Percentiles rank a stretch among this genome's conserved stretches.
phyloP scores from a whole-genome alignment of 2,113 vertebrate species.

The Manacus vitellinus region DNA sequence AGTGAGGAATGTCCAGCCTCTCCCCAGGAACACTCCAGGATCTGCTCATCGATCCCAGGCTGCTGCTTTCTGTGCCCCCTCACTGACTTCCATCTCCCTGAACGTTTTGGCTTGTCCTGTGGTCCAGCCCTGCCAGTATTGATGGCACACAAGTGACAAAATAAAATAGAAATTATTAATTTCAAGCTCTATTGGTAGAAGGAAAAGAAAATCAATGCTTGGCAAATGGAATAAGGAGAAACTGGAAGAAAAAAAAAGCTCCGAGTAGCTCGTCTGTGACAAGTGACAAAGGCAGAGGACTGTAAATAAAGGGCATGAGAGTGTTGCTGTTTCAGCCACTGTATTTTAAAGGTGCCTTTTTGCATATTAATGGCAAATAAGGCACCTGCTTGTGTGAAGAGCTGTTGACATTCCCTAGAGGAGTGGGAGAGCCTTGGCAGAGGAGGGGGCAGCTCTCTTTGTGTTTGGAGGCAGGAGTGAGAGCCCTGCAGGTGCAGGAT shows the following conservation, averaged over 20 bases:
- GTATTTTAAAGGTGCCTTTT: not conserved
- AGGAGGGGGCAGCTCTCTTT: not conserved
- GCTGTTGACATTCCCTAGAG: not conserved
- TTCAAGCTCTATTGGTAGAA: conserved; percentile 52
- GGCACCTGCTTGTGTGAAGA: not conserved
- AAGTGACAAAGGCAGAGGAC: not conserved
- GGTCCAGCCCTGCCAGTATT: not conserved
- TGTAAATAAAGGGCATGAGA: not conserved
- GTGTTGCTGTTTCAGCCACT: not conserved
- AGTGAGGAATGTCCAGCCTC: not conserved
- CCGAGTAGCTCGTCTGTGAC: not conserved
- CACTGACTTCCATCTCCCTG: not conserved
- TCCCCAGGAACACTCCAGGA: not conserved
- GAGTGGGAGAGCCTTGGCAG: no score
- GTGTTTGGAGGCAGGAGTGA: not conserved
- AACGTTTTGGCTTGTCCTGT: not conserved
- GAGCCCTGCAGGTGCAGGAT: not conserved
- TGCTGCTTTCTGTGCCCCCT: not conserved
- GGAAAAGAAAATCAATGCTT: conserved; percentile 52
- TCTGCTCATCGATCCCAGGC: not conserved
- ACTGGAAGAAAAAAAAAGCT: not conserved
- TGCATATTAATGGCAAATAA: not conserved
- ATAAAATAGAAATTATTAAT: conserved; percentile 46
- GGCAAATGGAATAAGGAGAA: conserved; percentile 33
- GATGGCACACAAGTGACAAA: not conserved